phyloP scores from a whole-genome alignment of 92 coral and sea anemone genomes.

The Nematostella vectensis region DNA sequence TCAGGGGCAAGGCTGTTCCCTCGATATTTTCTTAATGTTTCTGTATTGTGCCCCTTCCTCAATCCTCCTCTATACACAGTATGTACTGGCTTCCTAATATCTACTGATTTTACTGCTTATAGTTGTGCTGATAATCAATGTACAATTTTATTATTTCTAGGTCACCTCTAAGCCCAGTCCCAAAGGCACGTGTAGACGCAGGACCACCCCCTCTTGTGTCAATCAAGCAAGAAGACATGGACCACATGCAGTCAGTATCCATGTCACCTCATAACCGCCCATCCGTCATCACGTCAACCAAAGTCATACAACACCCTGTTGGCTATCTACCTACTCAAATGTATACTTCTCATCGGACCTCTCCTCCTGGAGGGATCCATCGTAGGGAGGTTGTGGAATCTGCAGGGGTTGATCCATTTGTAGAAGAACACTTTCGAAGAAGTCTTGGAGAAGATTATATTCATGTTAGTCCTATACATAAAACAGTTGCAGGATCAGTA shows the following conservation, averaged over 20 bases:
- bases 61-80: no score
- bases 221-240: slow-evolving; percentile 53
- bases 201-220: slow-evolving; percentile 94
- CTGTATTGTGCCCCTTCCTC: no score
- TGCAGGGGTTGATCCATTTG: slow-evolving; percentile 86
- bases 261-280: slow-evolving; percentile 70
- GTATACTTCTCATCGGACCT: slow-evolving; percentile 28
- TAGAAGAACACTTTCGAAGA: slow-evolving; percentile 96
- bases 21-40: no score
- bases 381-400: slow-evolving; percentile 77
- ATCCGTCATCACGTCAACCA: slow-evolving; percentile 95
- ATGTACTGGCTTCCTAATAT: neutral
- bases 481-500: slow-evolving; percentile 82
- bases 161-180: slow-evolving; percentile 77
- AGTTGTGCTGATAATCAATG: neutral
- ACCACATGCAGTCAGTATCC: slow-evolving; percentile 38
- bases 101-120: neutral
- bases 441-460: slow-evolving; percentile 91
- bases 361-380: slow-evolving; percentile 52
- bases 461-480: slow-evolving; percentile 70
- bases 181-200: slow-evolving; percentile 67
- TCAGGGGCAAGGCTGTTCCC: no score
- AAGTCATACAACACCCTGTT: slow-evolving; percentile 79
- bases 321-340: slow-evolving; percentile 59
- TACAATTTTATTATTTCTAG: slow-evolving; percentile 15